A percentile compares a stretch with the other conserved stretches of the same genome.
Conservation (phyloP, 2,888 invertebrate genomes). For the Neoascia interrupta region DNA sequence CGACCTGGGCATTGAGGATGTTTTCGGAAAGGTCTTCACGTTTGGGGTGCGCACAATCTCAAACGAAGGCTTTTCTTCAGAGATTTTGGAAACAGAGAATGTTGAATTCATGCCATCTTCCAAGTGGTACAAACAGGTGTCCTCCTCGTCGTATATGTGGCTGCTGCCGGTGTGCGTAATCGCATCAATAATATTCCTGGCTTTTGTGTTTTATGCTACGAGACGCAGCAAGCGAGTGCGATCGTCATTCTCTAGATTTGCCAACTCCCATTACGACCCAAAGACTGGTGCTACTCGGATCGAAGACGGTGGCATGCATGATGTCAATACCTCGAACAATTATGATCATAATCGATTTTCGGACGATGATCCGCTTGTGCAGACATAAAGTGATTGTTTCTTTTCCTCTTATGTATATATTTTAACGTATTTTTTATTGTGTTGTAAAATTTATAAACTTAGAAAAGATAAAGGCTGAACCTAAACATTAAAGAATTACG, state of each 20-base stretch:
- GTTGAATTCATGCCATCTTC: constrained; percentile 70
- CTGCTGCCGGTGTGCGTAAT: constrained; percentile 75
- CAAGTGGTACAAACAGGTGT: constrained; percentile 66
- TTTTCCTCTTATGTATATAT: constrained; percentile 39
- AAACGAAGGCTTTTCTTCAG: constrained; percentile 74
- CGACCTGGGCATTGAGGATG: constrained; percentile 80
- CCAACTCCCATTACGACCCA: constrained; percentile 91
- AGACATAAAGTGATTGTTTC: constrained; percentile 34
- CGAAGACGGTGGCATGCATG: constrained; percentile 86
- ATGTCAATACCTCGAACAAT: constrained; percentile 89
- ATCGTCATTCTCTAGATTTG: constrained; percentile 89
- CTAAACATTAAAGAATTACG: constrained; percentile 20
- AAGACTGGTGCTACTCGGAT: constrained; percentile 93
- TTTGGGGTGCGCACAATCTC: constrained; percentile 84
- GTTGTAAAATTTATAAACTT: constrained; percentile 54
- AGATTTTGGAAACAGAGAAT: constrained; percentile 71
- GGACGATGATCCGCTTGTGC: constrained; percentile 94
- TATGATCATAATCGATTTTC: constrained; percentile 93
- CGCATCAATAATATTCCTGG: constrained; percentile 81
- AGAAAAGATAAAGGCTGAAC: constrained; percentile 66
- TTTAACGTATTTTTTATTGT: constrained; percentile 56
- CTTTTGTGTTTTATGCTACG: constrained; percentile 82
- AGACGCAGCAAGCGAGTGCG: constrained; percentile 87
- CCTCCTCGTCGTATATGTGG: constrained; percentile 49
- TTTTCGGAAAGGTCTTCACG: constrained; percentile 81